These are phyloP conservation scores for Polypterus bichir DNA, from an alignment of 2,113 vertebrate species.

Conservation along the genomic window DNA sequence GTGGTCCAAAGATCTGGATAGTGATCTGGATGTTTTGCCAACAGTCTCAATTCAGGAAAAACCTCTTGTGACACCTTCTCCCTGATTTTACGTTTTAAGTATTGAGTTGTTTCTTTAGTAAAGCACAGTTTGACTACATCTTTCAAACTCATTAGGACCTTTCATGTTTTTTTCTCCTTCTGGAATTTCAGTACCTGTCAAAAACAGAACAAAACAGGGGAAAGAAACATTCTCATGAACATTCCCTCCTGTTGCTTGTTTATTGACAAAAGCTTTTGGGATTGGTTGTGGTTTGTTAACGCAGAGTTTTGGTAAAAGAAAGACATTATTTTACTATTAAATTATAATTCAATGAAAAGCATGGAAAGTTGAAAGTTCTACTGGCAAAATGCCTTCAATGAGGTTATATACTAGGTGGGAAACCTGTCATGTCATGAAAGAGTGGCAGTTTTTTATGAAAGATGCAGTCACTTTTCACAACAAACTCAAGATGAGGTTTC, in stretches of 20 bases:
- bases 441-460: neutral
- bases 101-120: conserved; percentile 22
- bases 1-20: conserved; percentile 21
- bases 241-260: neutral
- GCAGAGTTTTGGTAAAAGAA: conserved; percentile 7
- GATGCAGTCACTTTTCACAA: neutral
- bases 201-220: conserved; percentile 15
- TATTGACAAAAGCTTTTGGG: neutral
- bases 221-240: conserved; percentile 10
- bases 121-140: conserved; percentile 18
- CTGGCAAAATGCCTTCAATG: neutral
- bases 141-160: conserved; percentile 18
- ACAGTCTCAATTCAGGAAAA: conserved; percentile 9
- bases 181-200: conserved; percentile 15
- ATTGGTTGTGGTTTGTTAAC: neutral
- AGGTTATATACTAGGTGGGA: neutral
- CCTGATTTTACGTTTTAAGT: conserved; percentile 16
- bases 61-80: conserved; percentile 14
- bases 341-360: neutral
- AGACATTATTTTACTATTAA: neutral
- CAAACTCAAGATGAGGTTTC: neutral
- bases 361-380: neutral
- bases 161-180: conserved; percentile 16
- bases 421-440: neutral
- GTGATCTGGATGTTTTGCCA: conserved; percentile 23